A percentile compares a stretch with the other conserved stretches of the same genome.
Evolutionary conservation across 2,797 vertebrate genomes (phyloP).

Genomic region (Molothrus aeneus): DNA sequence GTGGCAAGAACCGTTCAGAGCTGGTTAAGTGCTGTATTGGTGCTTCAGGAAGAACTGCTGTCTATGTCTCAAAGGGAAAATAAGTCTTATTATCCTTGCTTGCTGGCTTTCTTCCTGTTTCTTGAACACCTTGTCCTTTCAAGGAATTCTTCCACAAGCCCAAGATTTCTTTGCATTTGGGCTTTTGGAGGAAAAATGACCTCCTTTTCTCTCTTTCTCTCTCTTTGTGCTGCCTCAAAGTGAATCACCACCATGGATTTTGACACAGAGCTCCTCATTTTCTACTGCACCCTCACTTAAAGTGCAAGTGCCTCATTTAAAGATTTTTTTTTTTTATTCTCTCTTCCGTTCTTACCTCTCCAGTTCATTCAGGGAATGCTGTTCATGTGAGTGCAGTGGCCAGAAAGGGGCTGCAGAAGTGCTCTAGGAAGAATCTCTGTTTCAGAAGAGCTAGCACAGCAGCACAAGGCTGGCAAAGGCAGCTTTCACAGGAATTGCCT

Average conservation of each 20-base stretch:
- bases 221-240: neutral
- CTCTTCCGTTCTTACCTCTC: neutral
- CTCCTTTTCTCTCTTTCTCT: neutral
- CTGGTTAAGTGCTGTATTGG: neutral
- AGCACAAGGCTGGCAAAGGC: neutral
- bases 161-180: neutral
- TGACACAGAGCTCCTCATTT: neutral
- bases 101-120: neutral
- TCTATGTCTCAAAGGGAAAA: neutral
- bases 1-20: neutral
- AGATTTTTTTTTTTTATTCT: neutral
- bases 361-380: neutral
- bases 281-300: neutral
- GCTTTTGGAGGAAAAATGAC: neutral
- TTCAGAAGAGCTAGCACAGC: neutral
- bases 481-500: neutral
- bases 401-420: neutral
- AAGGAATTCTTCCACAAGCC: neutral
- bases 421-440: neutral
- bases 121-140: neutral
- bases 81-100: neutral
- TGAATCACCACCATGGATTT: neutral
- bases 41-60: neutral
- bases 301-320: neutral
- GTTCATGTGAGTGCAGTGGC: rapidly evolving